phyloP scores from a whole-genome alignment of 2,113 vertebrate species.

The Hystrix cristata region DNA sequence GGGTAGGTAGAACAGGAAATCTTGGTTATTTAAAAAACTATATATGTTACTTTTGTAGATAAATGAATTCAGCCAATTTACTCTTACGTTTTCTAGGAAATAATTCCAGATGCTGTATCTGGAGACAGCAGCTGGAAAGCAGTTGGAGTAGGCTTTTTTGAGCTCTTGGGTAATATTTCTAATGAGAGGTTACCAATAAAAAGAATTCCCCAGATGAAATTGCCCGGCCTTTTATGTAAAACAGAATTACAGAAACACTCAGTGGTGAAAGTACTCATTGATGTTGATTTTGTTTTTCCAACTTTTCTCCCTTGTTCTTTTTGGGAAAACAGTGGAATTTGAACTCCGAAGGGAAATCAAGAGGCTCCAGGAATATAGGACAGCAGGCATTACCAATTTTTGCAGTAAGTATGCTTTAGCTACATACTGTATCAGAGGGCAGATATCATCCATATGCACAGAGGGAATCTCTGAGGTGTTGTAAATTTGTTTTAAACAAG shows the following conservation, averaged over 20 bases:
- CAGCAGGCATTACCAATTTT: constrained; percentile 97
- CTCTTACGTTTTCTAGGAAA: constrained; percentile 23
- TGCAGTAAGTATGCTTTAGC: constrained; percentile 93
- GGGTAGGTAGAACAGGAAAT: background rate
- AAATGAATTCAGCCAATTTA: constrained; percentile 43
- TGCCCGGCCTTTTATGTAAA: background rate
- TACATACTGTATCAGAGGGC: background rate
- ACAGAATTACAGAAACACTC: constrained; percentile 54
- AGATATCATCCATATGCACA: background rate
- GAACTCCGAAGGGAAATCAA: constrained; percentile 96
- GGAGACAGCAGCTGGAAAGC: constrained; percentile 16
- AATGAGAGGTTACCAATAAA: constrained; percentile 2
- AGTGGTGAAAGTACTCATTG: background rate
- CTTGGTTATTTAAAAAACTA: background rate
- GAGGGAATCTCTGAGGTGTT: background rate
- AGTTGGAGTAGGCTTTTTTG: constrained; percentile 33
- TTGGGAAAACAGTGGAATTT: constrained; percentile 94
- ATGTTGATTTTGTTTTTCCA: constrained; percentile 65
- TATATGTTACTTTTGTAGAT: background rate
- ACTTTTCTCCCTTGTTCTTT: constrained; percentile 63
- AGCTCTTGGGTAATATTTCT: constrained; percentile 62
- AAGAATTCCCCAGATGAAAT: constrained; percentile 21
- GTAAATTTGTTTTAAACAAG: background rate
- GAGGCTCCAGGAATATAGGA: constrained; percentile 96
- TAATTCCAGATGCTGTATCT: background rate